phyloP scores from a whole-genome alignment of 2,888 invertebrate species.

The Stenurella melanura region DNA sequence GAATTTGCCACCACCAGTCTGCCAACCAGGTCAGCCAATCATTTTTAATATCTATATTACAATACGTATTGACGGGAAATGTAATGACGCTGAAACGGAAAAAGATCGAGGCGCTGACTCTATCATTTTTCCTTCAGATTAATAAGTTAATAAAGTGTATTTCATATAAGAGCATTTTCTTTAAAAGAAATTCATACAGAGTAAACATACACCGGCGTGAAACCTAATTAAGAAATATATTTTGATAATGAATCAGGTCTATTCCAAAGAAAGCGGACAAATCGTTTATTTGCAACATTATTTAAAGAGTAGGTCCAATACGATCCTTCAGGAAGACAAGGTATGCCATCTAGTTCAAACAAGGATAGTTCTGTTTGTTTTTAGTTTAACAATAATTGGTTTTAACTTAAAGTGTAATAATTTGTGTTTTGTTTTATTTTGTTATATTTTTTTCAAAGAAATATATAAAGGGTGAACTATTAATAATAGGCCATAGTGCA shows the following conservation, averaged over 20 bases:
- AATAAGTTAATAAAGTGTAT: conserved; percentile 1
- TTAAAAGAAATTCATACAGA: neutral
- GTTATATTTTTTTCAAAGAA: no score
- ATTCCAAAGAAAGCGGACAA: neutral
- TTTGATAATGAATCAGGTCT: neutral
- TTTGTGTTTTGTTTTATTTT: no score
- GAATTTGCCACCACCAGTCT: conserved; percentile 59
- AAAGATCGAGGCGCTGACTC: neutral
- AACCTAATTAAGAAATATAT: neutral
- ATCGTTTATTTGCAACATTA: neutral
- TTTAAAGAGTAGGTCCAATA: neutral
- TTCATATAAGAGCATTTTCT: neutral
- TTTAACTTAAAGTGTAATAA: no score
- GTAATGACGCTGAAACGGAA: neutral
- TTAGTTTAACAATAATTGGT: no score
- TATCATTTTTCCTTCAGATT: conserved; percentile 28
- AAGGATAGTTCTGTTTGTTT: no score
- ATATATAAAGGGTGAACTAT: no score
- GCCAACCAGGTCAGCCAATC: conserved; percentile 65
- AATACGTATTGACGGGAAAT: conserved; percentile 36
- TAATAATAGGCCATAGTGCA: no score
- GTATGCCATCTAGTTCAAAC: no score
- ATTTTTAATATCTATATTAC: conserved; percentile 47
- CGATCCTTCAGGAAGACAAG: neutral
- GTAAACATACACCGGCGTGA: neutral